Conservation (phyloP, 2,888 invertebrate genomes). For the Ariolimax columbianus region DNA sequence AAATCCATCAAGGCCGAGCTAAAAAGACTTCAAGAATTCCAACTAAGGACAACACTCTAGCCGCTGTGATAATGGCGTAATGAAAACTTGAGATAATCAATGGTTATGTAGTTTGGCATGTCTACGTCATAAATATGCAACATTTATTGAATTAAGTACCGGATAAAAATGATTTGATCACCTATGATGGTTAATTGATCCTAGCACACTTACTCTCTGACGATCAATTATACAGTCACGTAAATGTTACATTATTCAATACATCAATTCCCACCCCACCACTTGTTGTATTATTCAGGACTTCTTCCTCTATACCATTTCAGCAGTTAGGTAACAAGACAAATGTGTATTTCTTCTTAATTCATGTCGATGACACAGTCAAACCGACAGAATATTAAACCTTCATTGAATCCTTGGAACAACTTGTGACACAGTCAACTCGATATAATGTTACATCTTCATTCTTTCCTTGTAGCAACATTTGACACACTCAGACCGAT, state of each 20-base stretch:
- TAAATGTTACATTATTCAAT: neutral
- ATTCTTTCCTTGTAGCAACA: no score
- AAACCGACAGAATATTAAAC: no score
- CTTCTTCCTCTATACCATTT: no score
- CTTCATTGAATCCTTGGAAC: no score
- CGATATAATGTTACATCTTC: no score
- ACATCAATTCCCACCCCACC: neutral
- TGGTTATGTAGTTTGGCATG: neutral
- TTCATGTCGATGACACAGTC: no score
- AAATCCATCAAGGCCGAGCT: neutral
- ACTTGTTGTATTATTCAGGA: no score
- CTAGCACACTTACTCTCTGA: neutral
- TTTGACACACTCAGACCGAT: no score
- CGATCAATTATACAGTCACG: neutral
- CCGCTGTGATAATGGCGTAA: neutral
- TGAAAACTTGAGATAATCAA: neutral
- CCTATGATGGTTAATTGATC: neutral
- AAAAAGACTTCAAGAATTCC: neutral
- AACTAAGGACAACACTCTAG: neutral
- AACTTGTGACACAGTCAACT: no score
- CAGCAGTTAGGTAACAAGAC: no score
- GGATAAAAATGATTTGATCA: neutral
- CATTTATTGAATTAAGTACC: neutral
- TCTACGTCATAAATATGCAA: neutral
- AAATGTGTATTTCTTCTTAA: no score